Conservation (phyloP, 2,113 vertebrate species). For the Mus pahari region DNA sequence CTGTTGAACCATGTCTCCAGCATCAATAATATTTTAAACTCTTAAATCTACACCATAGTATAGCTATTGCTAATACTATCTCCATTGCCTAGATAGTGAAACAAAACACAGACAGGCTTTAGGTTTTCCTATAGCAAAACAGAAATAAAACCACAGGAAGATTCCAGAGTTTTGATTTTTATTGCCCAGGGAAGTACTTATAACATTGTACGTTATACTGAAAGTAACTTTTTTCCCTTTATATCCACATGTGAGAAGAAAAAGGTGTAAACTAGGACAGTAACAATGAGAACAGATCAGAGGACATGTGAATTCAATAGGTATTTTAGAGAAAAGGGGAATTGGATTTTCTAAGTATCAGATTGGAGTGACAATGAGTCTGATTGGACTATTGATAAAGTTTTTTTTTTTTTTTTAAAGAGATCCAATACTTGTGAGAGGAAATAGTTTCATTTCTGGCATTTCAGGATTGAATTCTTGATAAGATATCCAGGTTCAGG, state of each 20-base stretch:
- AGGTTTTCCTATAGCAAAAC: not conserved
- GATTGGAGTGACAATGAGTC: conserved; percentile 5
- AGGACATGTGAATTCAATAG: not conserved
- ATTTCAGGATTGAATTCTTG: conserved; percentile 43
- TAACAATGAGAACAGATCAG: conserved; percentile 22
- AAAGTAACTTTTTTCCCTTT: not conserved
- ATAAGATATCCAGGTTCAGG: not conserved
- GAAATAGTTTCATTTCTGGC: conserved; percentile 44
- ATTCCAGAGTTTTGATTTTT: conserved; percentile 22
- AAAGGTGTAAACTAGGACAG: not conserved
- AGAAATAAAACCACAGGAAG: not conserved
- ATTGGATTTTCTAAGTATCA: conserved; percentile 24
- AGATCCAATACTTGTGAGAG: not conserved
- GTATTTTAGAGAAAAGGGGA: conserved; percentile 32
- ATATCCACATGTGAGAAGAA: not conserved
- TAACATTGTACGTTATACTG: not conserved
- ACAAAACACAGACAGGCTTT: not conserved
- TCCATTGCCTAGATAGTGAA: not conserved
- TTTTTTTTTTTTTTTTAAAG: conserved; percentile 38
- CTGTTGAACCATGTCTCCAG: not conserved
- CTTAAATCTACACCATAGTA: not conserved
- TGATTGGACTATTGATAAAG: not conserved
- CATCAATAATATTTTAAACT: not conserved
- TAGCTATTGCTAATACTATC: not conserved
- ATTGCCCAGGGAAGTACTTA: not conserved